These are phyloP conservation scores for Bettongia penicillata DNA, from an alignment of 2,113 vertebrate species.

Conservation along the genomic window DNA sequence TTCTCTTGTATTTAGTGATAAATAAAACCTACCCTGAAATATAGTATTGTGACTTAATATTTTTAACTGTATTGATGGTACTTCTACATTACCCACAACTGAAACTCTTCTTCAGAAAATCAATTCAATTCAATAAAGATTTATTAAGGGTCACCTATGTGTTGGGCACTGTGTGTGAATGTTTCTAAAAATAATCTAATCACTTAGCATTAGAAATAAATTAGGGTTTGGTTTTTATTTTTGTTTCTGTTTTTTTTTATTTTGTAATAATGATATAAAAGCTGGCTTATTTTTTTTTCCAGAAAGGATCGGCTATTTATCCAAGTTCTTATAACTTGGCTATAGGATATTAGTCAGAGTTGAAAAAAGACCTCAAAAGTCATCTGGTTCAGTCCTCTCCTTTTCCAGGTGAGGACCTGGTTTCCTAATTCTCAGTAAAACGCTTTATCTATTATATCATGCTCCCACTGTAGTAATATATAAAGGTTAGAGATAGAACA, in stretches of 20 bases:
- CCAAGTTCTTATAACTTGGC: neutral
- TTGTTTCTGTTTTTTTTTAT: neutral
- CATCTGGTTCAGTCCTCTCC: neutral
- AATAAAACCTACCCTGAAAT: too few relatives aligned
- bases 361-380: neutral
- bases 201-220: too few relatives aligned
- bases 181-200: too few relatives aligned
- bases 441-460: neutral
- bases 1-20: too few relatives aligned
- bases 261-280: neutral
- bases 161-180: too few relatives aligned
- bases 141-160: too few relatives aligned
- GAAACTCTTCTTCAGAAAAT: too few relatives aligned
- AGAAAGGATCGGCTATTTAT: neutral
- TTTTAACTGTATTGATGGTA: too few relatives aligned
- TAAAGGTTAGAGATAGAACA: neutral
- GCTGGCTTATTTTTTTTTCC: neutral
- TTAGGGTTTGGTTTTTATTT: neutral
- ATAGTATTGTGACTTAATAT: too few relatives aligned
- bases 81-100: too few relatives aligned
- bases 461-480: neutral
- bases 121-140: too few relatives aligned
- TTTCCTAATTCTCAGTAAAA: neutral
- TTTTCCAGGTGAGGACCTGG: neutral
- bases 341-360: neutral